phyloP scores from a whole-genome alignment of 2,113 vertebrate genomes.

The Odocoileus hemionus region DNA sequence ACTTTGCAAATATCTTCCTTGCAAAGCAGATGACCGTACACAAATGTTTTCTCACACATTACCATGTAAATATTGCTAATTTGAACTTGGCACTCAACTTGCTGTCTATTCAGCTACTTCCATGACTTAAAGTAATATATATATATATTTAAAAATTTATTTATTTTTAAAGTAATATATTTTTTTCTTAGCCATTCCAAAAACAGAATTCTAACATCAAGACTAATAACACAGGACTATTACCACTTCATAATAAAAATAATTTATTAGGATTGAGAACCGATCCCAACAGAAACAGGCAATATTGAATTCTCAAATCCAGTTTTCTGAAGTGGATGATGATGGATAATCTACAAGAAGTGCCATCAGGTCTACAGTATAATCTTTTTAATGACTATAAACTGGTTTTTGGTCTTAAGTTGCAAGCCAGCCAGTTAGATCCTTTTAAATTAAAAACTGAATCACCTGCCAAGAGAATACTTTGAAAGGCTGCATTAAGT shows the following conservation, averaged over 20 bases:
- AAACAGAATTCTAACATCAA: slow-evolving; percentile 48
- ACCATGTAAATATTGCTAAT: slow-evolving; percentile 24
- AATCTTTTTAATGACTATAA: not conserved
- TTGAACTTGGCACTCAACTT: slow-evolving; percentile 20
- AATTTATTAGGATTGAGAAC: not conserved
- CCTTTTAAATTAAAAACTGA: slow-evolving; percentile 49
- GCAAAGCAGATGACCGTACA: slow-evolving; percentile 62
- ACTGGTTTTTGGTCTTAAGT: slow-evolving; percentile 13
- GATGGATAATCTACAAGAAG: not conserved
- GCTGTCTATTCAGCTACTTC: slow-evolving; percentile 4
- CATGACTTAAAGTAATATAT: not conserved
- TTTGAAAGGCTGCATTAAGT: not conserved
- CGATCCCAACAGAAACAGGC: slow-evolving; percentile 22
- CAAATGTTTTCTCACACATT: slow-evolving; percentile 65
- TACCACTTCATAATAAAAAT: not conserved
- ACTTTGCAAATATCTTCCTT: slow-evolving; percentile 54
- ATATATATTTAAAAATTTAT: not conserved
- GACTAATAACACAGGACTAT: not conserved
- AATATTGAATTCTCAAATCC: slow-evolving; percentile 47
- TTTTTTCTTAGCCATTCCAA: not conserved
- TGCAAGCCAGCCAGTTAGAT: not conserved
- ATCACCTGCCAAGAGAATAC: slow-evolving; percentile 29
- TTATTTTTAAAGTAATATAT: not conserved
- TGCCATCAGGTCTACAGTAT: not conserved
- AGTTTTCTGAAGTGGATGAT: slow-evolving; percentile 41